Evolutionary conservation across 2,113 vertebrate genomes (phyloP), one percentile per base, ranked within the genome.

Genomic region (Pagrus major): DNA sequence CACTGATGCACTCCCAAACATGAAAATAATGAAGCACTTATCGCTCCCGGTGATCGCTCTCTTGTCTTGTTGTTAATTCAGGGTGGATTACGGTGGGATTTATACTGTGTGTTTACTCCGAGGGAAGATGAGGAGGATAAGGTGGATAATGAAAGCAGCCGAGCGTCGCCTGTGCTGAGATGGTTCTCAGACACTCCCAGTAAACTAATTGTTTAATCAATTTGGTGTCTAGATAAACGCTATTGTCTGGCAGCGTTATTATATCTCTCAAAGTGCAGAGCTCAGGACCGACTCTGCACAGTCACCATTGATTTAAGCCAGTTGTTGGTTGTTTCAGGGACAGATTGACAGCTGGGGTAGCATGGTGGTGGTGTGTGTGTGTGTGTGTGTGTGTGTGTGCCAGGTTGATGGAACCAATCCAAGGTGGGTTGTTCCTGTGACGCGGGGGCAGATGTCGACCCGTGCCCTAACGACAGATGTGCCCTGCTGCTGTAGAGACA

Each of bases 141-240:
- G 49, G 16, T 31, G 54, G 58, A 71, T 84, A 85, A 87, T 71
- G 67, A 74, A 71, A 70, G 69, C 51, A 76, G 9, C 69, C 35
- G 2, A 68, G 70, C 25, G 0, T 78, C 14, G 54, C 33, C 31
- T 35, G 33, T 29, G 23, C 59, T 21, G 39, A 0, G 59, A 64
- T 20, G 71, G 21, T 76, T 71, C 58, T 71, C 60, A 64, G 47
- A 60, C 65, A 8, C 31, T 66, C 58, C 39, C 56, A 1, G 15
- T 58, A 71, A 88, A 73, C 70, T 42, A 85, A 85, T 83, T 56
- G 67, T 89, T 89, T 71, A 81, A 88, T 92, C 82, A 77, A 70
- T 86, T 75, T 60, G 46, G 31, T 82, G 64, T 76, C 18, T 46
- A 46, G 71, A 81, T 83, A 58, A 80, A 69, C 1, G 18, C 47